Conservation (phyloP, 2,113 vertebrate genomes). For the Cepphus grylle region DNA sequence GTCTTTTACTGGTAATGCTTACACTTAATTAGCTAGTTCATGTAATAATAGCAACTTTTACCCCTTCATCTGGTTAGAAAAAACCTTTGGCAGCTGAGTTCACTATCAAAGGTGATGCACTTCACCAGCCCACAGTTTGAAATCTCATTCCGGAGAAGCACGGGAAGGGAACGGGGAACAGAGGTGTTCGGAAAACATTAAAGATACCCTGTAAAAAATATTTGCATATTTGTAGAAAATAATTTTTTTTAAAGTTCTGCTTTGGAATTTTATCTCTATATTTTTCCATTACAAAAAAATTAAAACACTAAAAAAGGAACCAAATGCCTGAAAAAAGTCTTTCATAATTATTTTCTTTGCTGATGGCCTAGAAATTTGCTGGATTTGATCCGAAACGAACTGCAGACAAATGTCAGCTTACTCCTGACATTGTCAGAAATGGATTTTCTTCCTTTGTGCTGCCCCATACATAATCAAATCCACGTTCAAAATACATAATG, state of each 20-base stretch:
- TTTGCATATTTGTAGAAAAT: not conserved
- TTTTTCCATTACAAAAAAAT: not conserved
- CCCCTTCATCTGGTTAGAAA: not conserved
- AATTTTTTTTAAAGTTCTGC: not conserved
- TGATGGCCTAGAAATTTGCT: not conserved
- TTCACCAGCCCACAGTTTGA: not conserved
- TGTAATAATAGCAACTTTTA: not conserved
- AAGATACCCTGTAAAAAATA: not conserved
- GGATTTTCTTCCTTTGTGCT: conserved; percentile 44
- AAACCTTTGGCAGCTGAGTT: not conserved
- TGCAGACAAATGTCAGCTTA: conserved; percentile 27
- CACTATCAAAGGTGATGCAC: not conserved
- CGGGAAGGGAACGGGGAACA: not conserved
- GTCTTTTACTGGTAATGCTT: not conserved
- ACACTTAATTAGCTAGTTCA: not conserved
- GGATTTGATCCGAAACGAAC: not conserved
- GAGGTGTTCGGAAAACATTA: not conserved
- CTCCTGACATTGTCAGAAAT: conserved; percentile 33
- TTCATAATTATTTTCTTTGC: not conserved
- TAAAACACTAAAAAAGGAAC: not conserved
- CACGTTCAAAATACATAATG: conserved; percentile 35
- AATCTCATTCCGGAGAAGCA: not conserved
- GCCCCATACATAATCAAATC: not conserved
- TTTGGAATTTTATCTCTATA: not conserved
- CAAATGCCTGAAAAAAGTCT: not conserved